phyloP scores from a whole-genome alignment of 2,113 vertebrate genomes.

The Thalassarche chlororhynchos region DNA sequence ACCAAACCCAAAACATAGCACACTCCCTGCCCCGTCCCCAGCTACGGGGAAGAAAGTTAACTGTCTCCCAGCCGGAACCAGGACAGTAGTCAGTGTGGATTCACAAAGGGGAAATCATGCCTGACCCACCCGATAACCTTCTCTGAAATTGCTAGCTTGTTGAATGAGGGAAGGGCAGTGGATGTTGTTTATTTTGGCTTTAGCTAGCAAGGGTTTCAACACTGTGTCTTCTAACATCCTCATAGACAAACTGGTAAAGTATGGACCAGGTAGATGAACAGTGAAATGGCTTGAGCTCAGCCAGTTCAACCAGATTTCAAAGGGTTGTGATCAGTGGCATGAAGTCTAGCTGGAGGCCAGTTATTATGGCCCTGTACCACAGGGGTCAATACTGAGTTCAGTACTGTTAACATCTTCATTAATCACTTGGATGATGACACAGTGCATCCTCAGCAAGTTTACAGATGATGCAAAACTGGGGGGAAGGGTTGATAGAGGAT shows the following conservation, averaged over 20 bases:
- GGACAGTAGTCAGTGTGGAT: not conserved
- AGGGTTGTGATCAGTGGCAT: not conserved
- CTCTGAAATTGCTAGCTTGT: not conserved
- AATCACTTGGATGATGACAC: not conserved
- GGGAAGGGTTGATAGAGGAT: not conserved
- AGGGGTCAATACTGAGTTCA: not conserved
- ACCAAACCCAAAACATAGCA: too few species aligned
- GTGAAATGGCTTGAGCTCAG: not conserved
- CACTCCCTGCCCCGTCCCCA: too few species aligned
- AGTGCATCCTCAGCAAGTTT: not conserved
- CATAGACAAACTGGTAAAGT: not conserved
- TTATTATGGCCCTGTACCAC: not conserved
- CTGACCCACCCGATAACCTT: not conserved
- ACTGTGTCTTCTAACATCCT: not conserved
- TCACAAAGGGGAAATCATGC: not conserved
- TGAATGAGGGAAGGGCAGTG: not conserved
- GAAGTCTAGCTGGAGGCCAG: not conserved
- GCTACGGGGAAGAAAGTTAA: too few species aligned
- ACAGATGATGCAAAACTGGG: not conserved
- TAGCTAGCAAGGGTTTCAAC: not conserved
- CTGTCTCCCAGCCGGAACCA: too few species aligned
- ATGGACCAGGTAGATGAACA: not conserved
- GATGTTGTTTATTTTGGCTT: not conserved
- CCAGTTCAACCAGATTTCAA: not conserved
- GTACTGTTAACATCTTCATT: not conserved